Evolutionary conservation across 92 coral and sea anemone genomes (phyloP).

Genomic region (Umimayanthus chanpuru): DNA sequence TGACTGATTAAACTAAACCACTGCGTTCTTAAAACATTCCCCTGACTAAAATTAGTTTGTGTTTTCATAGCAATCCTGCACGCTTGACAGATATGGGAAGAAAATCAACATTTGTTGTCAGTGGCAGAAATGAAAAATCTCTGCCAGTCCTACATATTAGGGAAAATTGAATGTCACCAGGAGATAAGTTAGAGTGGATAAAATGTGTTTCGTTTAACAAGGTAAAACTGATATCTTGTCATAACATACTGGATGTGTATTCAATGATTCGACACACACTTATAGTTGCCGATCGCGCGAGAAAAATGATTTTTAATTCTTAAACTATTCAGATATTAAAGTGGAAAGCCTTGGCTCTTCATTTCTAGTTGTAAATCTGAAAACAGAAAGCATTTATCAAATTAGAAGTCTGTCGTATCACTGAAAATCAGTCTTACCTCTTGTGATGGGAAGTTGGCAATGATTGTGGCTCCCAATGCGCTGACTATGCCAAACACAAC

Average conservation of each 20-base stretch:
- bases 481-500: conserved; percentile 78
- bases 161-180: background rate
- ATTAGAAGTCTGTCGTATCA: background rate
- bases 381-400: background rate
- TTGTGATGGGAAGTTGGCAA: conserved; percentile 95
- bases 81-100: background rate
- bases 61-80: background rate
- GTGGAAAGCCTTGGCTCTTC: background rate
- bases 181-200: background rate
- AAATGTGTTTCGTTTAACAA: background rate
- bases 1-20: conserved; percentile 9
- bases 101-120: background rate
- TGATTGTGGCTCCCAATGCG: conserved; percentile 86
- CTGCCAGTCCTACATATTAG: background rate
- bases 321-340: background rate
- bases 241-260: background rate
- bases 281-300: background rate
- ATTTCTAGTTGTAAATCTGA: background rate
- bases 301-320: background rate
- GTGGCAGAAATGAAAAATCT: background rate
- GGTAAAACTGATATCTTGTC: background rate
- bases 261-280: background rate
- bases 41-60: background rate
- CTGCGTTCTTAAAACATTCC: background rate
- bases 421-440: conserved; percentile 63